Percentiles rank a stretch among this genome's conserved stretches.
Evolutionary conservation across 2,888 invertebrate genomes (phyloP).

Genomic region (Esperia sulphurella): DNA sequence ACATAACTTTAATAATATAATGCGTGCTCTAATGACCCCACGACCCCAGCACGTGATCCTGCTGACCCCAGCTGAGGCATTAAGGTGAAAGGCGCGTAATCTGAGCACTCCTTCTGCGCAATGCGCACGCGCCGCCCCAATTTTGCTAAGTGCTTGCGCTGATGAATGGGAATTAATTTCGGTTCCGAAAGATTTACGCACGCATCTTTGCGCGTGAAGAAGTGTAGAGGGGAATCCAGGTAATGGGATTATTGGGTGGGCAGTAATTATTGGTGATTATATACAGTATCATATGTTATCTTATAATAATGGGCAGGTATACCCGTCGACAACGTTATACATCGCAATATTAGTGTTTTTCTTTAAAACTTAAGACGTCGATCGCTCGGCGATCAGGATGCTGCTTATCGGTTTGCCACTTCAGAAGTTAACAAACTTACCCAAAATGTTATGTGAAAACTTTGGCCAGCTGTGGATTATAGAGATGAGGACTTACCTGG

Average conservation of each 20-base stretch:
- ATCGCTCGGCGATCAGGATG: too few relatives aligned
- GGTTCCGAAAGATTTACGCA: conserved; percentile 30
- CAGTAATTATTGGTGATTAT: neutral
- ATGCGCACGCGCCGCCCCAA: conserved; percentile 39
- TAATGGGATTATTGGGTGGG: neutral
- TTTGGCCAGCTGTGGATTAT: too few relatives aligned
- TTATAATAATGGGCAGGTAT: too few relatives aligned
- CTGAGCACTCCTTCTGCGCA: conserved; percentile 22
- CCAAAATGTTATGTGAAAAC: too few relatives aligned
- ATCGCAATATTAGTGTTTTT: too few relatives aligned
- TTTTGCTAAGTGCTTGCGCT: conserved; percentile 52
- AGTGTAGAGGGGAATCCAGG: neutral
- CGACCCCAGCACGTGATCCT: conserved; percentile 19
- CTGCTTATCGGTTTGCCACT: too few relatives aligned
- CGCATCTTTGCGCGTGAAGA: conserved; percentile 22
- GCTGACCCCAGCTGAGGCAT: conserved; percentile 10
- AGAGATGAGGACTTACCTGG: too few relatives aligned
- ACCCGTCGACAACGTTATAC: too few relatives aligned
- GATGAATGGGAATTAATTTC: conserved; percentile 53
- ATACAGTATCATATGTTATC: neutral
- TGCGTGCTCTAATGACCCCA: conserved; percentile 14
- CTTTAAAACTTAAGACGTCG: too few relatives aligned
- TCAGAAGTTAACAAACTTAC: too few relatives aligned
- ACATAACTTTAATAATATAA: neutral
- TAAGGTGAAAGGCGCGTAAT: conserved; percentile 50